phyloP scores from a whole-genome alignment of 2,113 vertebrate genomes.

The Campylomormyrus tamandua region DNA sequence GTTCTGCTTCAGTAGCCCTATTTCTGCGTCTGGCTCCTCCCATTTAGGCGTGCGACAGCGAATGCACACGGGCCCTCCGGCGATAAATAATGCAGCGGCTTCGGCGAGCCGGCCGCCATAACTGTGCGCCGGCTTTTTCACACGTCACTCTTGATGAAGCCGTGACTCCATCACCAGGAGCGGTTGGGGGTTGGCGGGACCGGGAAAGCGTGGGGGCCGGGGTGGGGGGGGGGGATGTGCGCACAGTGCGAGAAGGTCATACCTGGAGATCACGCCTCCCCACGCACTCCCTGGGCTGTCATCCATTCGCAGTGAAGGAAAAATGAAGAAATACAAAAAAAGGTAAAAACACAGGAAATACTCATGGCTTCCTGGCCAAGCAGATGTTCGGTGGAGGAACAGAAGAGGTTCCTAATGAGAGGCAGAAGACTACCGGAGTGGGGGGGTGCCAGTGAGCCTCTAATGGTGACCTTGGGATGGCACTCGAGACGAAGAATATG shows the following conservation, averaged over 20 bases:
- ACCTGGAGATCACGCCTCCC: slow-evolving; percentile 33
- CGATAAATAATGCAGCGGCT: slow-evolving; percentile 44
- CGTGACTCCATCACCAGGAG: slow-evolving; percentile 44
- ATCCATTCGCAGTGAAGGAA: slow-evolving; percentile 4
- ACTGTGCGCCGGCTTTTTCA: slow-evolving; percentile 46
- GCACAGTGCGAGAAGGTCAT: slow-evolving; percentile 35
- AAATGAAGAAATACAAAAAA: slow-evolving; percentile 13
- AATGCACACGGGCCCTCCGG: slow-evolving; percentile 14
- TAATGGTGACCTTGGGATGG: slow-evolving; percentile 8
- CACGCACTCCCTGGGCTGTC: slow-evolving; percentile 18
- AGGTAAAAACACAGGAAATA: slow-evolving; percentile 11
- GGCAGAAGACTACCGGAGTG: not conserved
- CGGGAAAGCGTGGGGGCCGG: not conserved
- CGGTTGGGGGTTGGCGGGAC: slow-evolving; percentile 13
- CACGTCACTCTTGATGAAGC: slow-evolving; percentile 46
- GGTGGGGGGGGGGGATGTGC: not conserved
- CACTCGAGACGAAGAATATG: not conserved
- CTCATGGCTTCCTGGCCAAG: slow-evolving; percentile 14
- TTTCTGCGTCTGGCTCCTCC: slow-evolving; percentile 17
- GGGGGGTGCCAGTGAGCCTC: not conserved
- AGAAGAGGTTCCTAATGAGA: slow-evolving; percentile 20
- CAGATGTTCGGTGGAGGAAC: slow-evolving; percentile 29
- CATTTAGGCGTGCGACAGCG: slow-evolving; percentile 34
- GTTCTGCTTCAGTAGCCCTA: not conserved
- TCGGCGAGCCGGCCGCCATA: slow-evolving; percentile 42